Conservation (phyloP, 2,888 invertebrate genomes). For the Drosophila sordidula region DNA sequence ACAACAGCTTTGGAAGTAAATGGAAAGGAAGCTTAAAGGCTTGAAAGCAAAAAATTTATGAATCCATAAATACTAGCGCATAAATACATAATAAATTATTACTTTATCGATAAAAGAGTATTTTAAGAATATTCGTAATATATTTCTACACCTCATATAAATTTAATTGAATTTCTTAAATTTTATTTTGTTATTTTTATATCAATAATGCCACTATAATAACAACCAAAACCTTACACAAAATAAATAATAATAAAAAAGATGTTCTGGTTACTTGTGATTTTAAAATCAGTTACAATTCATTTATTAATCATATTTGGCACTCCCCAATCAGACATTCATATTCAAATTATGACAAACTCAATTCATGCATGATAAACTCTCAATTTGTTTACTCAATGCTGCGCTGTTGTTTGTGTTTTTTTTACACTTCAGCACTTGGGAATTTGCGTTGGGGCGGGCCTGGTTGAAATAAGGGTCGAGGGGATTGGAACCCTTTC, state of each 20-base stretch:
- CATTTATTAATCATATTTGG: conserved; percentile 20
- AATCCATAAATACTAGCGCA: no score
- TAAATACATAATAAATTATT: no score
- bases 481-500: conserved; percentile 35
- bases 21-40: no score
- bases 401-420: conserved; percentile 24
- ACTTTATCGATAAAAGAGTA: no score
- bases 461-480: neutral
- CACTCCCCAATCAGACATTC: conserved; percentile 13
- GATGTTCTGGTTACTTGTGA: neutral
- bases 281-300: neutral
- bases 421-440: conserved; percentile 37
- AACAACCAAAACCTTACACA: no score
- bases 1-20: neutral
- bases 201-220: no score
- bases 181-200: no score
- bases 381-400: conserved; percentile 53
- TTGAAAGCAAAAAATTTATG: no score
- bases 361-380: conserved; percentile 37
- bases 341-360: conserved; percentile 27
- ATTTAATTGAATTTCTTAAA: no score
- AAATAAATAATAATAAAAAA: no score
- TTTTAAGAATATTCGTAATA: no score
- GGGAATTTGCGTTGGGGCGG: conserved; percentile 17
- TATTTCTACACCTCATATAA: no score